Evolutionary conservation across 2,797 vertebrate species (phyloP).

Genomic region (Sternarchorhynchus goeldii): DNA sequence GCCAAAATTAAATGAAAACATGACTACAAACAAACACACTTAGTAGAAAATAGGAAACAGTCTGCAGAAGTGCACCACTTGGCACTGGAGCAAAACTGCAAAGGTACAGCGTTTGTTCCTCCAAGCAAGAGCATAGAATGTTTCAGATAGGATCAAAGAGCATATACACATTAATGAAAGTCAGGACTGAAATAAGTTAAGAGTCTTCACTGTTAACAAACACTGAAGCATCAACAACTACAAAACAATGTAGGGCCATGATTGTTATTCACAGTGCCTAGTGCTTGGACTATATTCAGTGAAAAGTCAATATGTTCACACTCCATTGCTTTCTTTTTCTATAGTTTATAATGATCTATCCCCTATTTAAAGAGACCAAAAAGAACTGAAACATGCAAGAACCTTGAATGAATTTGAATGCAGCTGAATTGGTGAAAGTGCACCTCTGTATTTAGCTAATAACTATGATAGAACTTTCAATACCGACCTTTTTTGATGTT

Average conservation of each 20-base stretch:
- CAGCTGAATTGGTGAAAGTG: neutral
- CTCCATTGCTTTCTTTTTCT: conserved; percentile 1
- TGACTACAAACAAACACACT: too few species aligned
- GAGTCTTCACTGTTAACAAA: neutral
- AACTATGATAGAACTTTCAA: neutral
- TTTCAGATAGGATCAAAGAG: too few species aligned
- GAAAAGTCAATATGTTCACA: conserved; percentile 13
- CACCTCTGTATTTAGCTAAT: neutral
- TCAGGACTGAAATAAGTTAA: conserved; percentile 2
- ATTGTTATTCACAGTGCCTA: neutral
- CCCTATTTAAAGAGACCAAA: conserved; percentile 2
- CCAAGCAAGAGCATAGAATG: too few species aligned
- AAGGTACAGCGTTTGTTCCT: too few species aligned
- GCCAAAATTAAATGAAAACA: too few species aligned
- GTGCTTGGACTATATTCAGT: conserved; percentile 13
- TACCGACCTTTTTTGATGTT: neutral
- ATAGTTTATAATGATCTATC: conserved; percentile 5
- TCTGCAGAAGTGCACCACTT: too few species aligned
- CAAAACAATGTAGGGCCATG: conserved; percentile 6
- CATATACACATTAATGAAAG: too few species aligned
- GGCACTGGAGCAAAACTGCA: too few species aligned
- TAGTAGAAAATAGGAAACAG: too few species aligned
- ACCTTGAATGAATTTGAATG: neutral
- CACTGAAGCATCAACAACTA: conserved; percentile 10
- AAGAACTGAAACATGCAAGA: neutral